These are phyloP conservation scores for Amphiduros pacificus DNA, from an alignment of 2,888 invertebrate species.

Conservation along the genomic window DNA sequence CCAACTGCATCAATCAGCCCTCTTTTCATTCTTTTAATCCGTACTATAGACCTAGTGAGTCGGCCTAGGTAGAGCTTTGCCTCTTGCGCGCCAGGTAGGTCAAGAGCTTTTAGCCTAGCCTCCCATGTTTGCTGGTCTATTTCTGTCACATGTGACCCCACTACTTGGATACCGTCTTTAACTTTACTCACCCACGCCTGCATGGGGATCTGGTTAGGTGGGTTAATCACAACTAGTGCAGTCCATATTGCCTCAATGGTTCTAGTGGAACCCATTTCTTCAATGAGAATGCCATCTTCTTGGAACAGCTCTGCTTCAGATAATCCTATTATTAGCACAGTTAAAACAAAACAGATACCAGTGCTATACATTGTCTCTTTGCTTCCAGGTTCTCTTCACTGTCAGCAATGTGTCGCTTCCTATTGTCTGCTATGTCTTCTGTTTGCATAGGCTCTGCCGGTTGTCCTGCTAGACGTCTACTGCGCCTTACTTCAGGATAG, in stretches of 20 bases:
- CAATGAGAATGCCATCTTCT: not conserved
- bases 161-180: not conserved
- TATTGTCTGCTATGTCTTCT: too few relatives aligned
- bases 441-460: too few relatives aligned
- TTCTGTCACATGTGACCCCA: not conserved
- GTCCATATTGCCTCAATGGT: not conserved
- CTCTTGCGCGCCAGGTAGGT: not conserved
- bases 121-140: not conserved
- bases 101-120: not conserved
- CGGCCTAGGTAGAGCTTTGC: not conserved
- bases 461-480: too few relatives aligned
- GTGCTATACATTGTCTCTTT: not conserved
- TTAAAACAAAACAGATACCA: too few relatives aligned
- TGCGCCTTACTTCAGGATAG: too few relatives aligned
- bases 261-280: not conserved
- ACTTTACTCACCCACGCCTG: slow-evolving; percentile 1
- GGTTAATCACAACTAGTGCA: not conserved
- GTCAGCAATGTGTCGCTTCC: too few relatives aligned
- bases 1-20: not conserved
- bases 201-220: not conserved
- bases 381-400: not conserved
- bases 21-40: not conserved
- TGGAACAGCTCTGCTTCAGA: not conserved
- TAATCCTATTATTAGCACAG: too few relatives aligned
- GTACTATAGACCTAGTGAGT: not conserved